A percentile compares a stretch with the other conserved stretches of the same genome.
Evolutionary conservation across 2,113 vertebrate genomes (phyloP).

Genomic region (Thryonomys swinderianus): DNA sequence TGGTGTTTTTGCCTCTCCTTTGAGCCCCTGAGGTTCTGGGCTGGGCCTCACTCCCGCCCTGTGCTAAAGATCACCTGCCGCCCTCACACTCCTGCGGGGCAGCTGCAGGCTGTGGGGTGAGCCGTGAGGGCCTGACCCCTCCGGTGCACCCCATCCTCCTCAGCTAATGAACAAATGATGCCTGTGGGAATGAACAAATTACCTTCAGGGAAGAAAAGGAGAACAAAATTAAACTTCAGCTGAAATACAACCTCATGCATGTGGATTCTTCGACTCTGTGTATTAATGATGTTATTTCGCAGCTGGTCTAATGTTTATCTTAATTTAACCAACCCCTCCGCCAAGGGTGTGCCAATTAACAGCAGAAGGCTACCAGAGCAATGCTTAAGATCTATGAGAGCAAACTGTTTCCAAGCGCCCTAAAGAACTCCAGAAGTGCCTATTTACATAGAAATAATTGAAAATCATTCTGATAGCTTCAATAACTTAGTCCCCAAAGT

Average conservation of each 20-base stretch:
- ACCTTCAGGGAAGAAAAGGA: neutral
- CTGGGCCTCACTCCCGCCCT: fast-evolving
- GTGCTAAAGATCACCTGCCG: fast-evolving
- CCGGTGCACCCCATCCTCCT: neutral
- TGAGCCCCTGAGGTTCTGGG: fast-evolving
- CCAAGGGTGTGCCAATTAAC: conserved; percentile 61
- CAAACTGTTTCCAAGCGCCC: neutral
- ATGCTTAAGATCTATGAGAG: conserved; percentile 32
- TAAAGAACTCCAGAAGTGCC: conserved; percentile 52
- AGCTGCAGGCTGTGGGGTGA: neutral
- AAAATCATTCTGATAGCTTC: conserved; percentile 68
- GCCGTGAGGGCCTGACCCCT: neutral
- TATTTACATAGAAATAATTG: conserved; percentile 78
- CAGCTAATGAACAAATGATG: neutral
- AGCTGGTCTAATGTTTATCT: conserved; percentile 66
- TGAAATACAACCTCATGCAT: conserved; percentile 53
- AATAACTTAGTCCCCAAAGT: conserved; percentile 60
- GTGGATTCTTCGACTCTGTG: neutral
- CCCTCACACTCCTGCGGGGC: neutral
- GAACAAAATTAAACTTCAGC: neutral
- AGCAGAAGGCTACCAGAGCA: neutral
- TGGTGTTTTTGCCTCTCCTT: neutral
- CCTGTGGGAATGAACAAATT: neutral
- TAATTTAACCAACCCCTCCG: conserved; percentile 60
- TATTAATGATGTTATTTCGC: conserved; percentile 49